These are phyloP conservation scores for Polia nebulosa DNA, from an alignment of 2,888 invertebrate species.

Conservation along the genomic window DNA sequence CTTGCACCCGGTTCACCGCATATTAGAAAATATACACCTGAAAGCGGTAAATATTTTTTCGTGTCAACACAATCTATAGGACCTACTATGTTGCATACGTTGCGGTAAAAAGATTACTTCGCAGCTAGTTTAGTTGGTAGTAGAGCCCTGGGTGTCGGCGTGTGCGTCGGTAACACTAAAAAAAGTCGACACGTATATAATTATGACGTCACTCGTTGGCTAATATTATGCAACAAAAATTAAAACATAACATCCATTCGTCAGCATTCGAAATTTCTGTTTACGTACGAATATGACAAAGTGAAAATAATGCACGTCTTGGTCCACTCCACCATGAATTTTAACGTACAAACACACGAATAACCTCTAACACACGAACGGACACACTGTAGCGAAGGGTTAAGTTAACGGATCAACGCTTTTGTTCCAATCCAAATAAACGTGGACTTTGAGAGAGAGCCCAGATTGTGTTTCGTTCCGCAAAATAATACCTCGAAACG, in stretches of 20 bases:
- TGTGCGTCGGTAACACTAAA: background rate
- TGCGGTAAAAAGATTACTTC: background rate
- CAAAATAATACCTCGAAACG: constrained; percentile 27
- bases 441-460: constrained; percentile 59
- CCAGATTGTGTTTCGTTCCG: constrained; percentile 41
- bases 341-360: constrained; percentile 77
- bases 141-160: too few relatives aligned
- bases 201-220: background rate
- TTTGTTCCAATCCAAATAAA: constrained; percentile 68
- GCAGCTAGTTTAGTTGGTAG: background rate
- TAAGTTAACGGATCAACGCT: constrained; percentile 73
- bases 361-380: constrained; percentile 76
- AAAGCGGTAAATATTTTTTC: too few relatives aligned
- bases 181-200: background rate
- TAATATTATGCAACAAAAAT: background rate
- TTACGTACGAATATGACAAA: constrained; percentile 6
- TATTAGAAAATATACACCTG: too few relatives aligned
- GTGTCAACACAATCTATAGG: too few relatives aligned
- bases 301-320: constrained; percentile 17
- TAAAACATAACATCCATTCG: constrained; percentile 3
- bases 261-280: constrained; percentile 13
- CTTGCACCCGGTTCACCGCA: too few relatives aligned
- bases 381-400: constrained; percentile 76
- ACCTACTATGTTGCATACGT: too few relatives aligned
- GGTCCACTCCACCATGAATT: constrained; percentile 74